Base-by-base conservation (phyloP, 1,140 invertebrate species). In the Himalopsyche phryganea region DNA sequence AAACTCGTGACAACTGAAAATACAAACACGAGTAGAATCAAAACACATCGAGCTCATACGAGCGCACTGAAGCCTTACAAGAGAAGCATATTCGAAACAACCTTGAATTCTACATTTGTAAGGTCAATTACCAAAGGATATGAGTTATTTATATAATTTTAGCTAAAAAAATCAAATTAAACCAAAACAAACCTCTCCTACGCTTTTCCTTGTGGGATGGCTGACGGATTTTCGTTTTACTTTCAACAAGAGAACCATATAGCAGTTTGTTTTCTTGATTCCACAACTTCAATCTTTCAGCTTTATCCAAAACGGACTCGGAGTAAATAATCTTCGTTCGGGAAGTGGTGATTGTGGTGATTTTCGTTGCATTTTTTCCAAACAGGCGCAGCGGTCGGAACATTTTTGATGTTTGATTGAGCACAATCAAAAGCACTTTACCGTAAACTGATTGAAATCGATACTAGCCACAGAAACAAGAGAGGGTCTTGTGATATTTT, bases 261-360 rank as follows among this genome's bases (percentile, higher is more conserved):
- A 68, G 10, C 6, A 56, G 15, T 51, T 70, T 68, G 41, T 68
- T 61, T 18, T 72, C 67, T 42, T 62, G 55, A 49, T 66, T 59
- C 51, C 66, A 48, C 28, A 58, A 46, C 58, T 67, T 64, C 50
- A 67, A 48, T 10, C 56, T 15, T 58, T 66, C 47, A 4, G 61
- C 57, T 54, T 65, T 52, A 40, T 62, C 60, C 49, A 62, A 48
- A 41, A 57, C 52, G 6, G 60, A 57, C 33, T 62, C 60, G 0
- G 50, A 5, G 41, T 48, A 62, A 13, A 62, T 47, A 10, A 58
- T 48, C 46, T 62, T 62, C 13, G 60, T 52, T 18, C 54, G 28
- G 19, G 35, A 33, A n/a, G 52, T 33, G 23, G 23, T 44, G 11
- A 52, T 17, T 28, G 38, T 32, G 20, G 38, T 18, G 32, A 47